phyloP scores from a whole-genome alignment of 2,888 invertebrate species.

The Lamproptera curius region DNA sequence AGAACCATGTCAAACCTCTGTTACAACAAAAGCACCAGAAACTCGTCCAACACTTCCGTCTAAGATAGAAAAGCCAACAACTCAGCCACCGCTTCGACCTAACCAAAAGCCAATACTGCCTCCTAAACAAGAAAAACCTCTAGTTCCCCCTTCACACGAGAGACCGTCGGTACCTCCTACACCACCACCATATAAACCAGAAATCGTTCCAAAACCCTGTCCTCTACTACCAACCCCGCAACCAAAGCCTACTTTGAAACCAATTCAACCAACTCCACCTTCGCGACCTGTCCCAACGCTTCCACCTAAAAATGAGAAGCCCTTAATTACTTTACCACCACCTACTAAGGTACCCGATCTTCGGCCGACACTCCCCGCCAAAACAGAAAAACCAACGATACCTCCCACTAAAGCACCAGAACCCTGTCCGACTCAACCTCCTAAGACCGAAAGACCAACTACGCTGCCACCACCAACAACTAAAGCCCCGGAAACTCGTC shows the following conservation, averaged over 20 bases:
- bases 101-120: neutral
- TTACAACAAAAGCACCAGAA: too few relatives aligned
- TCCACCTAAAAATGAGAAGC: too few relatives aligned
- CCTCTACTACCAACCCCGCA: conserved; percentile 1
- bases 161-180: neutral
- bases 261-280: too few relatives aligned
- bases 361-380: neutral
- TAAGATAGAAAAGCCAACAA: neutral
- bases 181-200: too few relatives aligned
- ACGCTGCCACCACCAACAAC: neutral
- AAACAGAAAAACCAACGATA: neutral
- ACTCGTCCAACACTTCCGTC: neutral
- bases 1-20: too few relatives aligned
- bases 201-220: neutral
- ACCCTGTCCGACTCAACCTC: neutral
- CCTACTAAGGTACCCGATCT: neutral
- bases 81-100: neutral
- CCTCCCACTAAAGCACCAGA: neutral
- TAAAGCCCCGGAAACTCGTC: neutral
- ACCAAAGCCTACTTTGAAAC: too few relatives aligned
- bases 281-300: too few relatives aligned
- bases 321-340: too few relatives aligned
- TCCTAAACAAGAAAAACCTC: too few relatives aligned
- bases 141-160: neutral
- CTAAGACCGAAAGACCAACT: neutral